Conservation (phyloP, 2,888 invertebrate genomes). For the Agrotis ipsilon region DNA sequence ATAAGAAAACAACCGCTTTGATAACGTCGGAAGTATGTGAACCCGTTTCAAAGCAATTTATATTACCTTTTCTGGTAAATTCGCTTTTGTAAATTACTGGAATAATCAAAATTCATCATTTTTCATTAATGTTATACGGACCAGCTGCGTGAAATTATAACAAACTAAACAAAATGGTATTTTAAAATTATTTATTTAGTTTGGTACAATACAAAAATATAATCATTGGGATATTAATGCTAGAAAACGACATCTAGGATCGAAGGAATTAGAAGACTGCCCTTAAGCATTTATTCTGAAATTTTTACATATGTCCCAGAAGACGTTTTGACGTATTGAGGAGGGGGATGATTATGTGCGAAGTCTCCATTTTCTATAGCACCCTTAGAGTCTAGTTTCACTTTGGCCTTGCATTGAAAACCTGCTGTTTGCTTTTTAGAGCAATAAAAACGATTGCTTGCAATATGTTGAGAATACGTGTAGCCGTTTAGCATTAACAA, state of each 20-base stretch:
- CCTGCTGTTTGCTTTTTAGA: conserved; percentile 36
- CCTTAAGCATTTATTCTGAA: neutral
- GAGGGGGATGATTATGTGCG: conserved; percentile 6
- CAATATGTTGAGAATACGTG: conserved; percentile 57
- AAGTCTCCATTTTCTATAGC: neutral
- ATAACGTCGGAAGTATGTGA: no score
- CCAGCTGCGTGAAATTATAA: no score
- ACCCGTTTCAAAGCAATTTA: no score
- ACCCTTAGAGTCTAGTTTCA: conserved; percentile 19
- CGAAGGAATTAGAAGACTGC: neutral
- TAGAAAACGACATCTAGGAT: neutral
- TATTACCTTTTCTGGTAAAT: no score
- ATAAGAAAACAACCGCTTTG: no score
- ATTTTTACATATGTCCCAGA: neutral
- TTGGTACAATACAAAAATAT: no score
- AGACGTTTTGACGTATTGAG: neutral
- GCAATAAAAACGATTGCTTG: conserved; percentile 53
- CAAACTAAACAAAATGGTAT: no score
- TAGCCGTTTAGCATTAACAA: conserved; percentile 58
- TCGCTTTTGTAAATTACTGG: no score
- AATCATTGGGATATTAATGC: no score
- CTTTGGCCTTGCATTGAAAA: conserved; percentile 42
- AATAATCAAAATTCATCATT: no score
- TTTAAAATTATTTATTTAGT: no score
- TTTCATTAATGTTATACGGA: no score